Conservation (phyloP, 2,797 vertebrate genomes). For the Mormyrus proboscirostris region DNA sequence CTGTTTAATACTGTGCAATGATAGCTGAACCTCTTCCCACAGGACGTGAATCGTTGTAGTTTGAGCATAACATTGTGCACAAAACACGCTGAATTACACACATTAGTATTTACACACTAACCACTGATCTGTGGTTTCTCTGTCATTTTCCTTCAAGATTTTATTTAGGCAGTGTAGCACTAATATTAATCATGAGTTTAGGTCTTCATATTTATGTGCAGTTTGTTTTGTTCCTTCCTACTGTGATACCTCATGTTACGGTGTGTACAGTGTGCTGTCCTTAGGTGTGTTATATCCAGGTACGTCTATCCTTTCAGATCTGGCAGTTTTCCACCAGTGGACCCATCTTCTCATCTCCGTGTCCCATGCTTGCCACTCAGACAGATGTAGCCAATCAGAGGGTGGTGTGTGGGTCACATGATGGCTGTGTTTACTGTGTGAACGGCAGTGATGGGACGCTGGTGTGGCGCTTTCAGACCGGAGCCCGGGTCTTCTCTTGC, state of each 20-base stretch:
- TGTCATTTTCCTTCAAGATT: background rate
- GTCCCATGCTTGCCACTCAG: constrained; percentile 53
- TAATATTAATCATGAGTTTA: background rate
- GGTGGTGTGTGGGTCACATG: constrained; percentile 86
- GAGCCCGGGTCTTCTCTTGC: constrained; percentile 76
- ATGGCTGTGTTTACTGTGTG: constrained; percentile 77
- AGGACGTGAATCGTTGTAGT: background rate
- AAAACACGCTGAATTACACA: background rate
- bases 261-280: too few relatives aligned
- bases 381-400: constrained; percentile 37
- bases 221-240: background rate
- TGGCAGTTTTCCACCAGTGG: constrained; percentile 78
- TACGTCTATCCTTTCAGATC: constrained; percentile 55
- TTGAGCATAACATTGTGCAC: background rate
- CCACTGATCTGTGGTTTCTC: background rate
- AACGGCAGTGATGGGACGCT: constrained; percentile 61
- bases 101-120: background rate
- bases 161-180: background rate
- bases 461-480: constrained; percentile 77
- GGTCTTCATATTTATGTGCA: background rate
- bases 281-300: background rate
- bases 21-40: background rate
- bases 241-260: background rate
- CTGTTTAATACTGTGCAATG: background rate
- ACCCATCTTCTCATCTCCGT: constrained; percentile 88